These are phyloP conservation scores for Neoitamus cyanurus DNA, from an alignment of 2,888 invertebrate genomes.

Conservation along the genomic window DNA sequence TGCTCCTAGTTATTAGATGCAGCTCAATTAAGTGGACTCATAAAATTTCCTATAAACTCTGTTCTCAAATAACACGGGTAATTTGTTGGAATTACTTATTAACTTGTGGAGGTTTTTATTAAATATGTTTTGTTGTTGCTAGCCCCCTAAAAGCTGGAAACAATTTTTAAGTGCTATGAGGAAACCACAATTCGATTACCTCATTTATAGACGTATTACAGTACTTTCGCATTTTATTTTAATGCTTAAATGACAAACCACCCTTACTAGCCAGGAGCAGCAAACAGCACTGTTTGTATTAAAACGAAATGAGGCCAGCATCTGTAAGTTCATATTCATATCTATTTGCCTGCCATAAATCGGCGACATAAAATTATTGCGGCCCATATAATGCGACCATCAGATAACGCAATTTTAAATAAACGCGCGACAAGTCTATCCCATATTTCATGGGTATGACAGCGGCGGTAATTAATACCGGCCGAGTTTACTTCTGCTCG, in stretches of 20 bases:
- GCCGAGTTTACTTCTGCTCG: background rate
- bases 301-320: background rate
- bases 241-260: background rate
- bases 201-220: background rate
- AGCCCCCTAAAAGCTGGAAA: too few relatives aligned
- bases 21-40: too few relatives aligned
- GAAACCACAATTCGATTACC: background rate
- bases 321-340: background rate
- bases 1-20: too few relatives aligned
- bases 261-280: background rate
- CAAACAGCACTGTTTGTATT: background rate
- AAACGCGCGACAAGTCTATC: background rate
- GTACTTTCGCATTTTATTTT: background rate
- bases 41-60: too few relatives aligned
- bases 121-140: too few relatives aligned
- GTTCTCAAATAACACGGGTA: too few relatives aligned
- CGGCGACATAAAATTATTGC: background rate
- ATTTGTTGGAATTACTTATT: too few relatives aligned
- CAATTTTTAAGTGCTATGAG: too few relatives aligned
- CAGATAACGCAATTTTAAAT: constrained; percentile 14
- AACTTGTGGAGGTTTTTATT: too few relatives aligned
- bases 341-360: constrained; percentile 20
- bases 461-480: constrained; percentile 13
- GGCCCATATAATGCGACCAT: constrained; percentile 14
- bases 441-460: constrained; percentile 16